These are phyloP conservation scores for Yponomeuta plumbellus DNA, from an alignment of 2,888 invertebrate genomes.

Conservation along the genomic window DNA sequence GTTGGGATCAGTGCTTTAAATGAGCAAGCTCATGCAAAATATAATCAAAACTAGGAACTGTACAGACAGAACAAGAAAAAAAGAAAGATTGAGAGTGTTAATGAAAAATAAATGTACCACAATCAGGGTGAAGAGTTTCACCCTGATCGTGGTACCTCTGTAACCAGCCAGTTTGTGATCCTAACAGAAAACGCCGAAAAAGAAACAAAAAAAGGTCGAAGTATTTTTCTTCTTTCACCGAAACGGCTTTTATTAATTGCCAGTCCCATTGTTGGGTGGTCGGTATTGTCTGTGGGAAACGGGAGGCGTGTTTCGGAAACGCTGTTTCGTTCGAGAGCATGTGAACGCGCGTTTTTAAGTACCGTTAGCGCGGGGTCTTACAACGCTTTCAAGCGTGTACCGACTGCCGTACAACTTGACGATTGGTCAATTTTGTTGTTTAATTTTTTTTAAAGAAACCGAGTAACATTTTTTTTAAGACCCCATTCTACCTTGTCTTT, in stretches of 20 bases:
- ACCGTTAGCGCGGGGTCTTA: not conserved
- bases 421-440: not conserved
- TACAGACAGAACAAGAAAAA: too few relatives aligned
- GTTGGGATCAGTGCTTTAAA: too few relatives aligned
- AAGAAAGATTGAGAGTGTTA: too few relatives aligned
- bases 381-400: not conserved
- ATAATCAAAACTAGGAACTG: too few relatives aligned
- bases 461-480: not conserved
- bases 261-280: slow-evolving; percentile 54
- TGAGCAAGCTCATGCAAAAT: too few relatives aligned
- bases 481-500: too few relatives aligned
- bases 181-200: not conserved
- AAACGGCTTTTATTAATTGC: slow-evolving; percentile 48
- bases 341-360: not conserved
- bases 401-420: not conserved
- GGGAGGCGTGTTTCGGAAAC: slow-evolving; percentile 27
- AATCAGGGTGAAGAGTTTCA: too few relatives aligned
- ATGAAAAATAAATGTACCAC: too few relatives aligned
- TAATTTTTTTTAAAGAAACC: not conserved
- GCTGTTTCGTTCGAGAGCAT: not conserved
- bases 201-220: not conserved
- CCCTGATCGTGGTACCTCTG: not conserved
- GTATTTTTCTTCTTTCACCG: slow-evolving; percentile 11
- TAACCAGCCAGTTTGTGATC: not conserved
- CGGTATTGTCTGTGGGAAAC: slow-evolving; percentile 35